Percentiles rank a stretch among this genome's conserved stretches.
Evolutionary conservation across 2,797 vertebrate species (phyloP).

Genomic region (Enteromius treurensis): DNA sequence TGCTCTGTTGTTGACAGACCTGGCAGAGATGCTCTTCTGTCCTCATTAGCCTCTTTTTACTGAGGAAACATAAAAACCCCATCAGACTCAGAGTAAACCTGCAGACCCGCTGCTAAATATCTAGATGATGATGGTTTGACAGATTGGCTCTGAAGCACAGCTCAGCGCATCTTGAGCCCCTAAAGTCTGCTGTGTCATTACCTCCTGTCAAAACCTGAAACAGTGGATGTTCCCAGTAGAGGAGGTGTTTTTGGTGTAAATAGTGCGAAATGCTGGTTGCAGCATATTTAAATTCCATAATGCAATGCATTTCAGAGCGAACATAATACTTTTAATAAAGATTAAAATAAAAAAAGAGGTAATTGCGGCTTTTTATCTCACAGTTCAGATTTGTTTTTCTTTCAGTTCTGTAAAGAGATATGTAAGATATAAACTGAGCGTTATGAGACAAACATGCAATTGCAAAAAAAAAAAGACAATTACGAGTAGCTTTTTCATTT

Average conservation of each 20-base stretch:
- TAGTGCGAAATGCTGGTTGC: background rate
- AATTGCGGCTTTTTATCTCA: background rate
- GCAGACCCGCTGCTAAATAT: background rate
- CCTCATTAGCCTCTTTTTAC: background rate
- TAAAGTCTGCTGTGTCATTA: background rate
- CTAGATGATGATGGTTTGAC: background rate
- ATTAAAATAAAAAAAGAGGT: too few relatives aligned
- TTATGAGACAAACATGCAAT: background rate
- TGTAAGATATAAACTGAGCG: background rate
- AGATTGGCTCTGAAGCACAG: background rate
- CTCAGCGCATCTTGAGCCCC: background rate
- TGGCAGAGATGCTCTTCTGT: background rate
- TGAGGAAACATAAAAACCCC: conserved; percentile 3
- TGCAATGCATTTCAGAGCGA: background rate
- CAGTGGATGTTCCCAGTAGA: background rate
- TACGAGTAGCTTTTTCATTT: background rate
- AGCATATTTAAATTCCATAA: background rate
- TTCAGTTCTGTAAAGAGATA: background rate
- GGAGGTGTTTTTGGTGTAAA: background rate
- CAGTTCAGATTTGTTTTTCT: background rate
- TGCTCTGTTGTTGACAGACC: background rate
- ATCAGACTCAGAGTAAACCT: background rate
- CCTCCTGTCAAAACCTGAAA: conserved; percentile 3
- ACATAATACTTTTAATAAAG: too few relatives aligned
- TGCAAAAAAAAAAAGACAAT: too few relatives aligned